These are phyloP conservation scores for Desmophyllum pertusum DNA, from an alignment of 92 coral and sea anemone species.

Conservation along the genomic window DNA sequence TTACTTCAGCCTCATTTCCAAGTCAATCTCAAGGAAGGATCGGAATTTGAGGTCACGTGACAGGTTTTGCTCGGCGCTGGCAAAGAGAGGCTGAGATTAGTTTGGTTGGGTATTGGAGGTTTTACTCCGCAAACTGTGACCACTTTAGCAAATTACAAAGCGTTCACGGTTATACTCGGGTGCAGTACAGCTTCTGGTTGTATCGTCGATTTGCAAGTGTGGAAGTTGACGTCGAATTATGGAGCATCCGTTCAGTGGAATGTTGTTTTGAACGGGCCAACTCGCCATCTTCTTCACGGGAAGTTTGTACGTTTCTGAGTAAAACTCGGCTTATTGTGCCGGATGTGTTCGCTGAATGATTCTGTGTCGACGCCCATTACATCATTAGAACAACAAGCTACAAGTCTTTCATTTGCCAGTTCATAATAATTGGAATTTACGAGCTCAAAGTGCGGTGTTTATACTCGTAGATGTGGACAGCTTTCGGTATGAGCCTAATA, in stretches of 20 bases:
- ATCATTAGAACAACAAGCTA: neutral
- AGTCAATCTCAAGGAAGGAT: slow-evolving; percentile 69
- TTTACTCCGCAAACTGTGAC: slow-evolving; percentile 23
- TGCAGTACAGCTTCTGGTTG: neutral
- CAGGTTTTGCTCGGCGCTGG: slow-evolving; percentile 47
- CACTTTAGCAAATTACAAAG: neutral
- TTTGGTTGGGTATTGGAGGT: slow-evolving; percentile 31
- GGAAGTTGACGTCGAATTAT: slow-evolving; percentile 23
- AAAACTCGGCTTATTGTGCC: slow-evolving; percentile 5
- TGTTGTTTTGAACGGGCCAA: slow-evolving; percentile 72
- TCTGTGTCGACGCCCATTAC: slow-evolving; percentile 35
- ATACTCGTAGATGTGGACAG: neutral
- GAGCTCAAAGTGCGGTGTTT: neutral
- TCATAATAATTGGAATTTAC: slow-evolving; percentile 6
- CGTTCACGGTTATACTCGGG: neutral
- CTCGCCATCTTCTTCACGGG: slow-evolving; percentile 35
- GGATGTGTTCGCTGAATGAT: slow-evolving; percentile 49
- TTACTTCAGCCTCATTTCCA: slow-evolving; percentile 63
- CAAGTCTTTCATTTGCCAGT: slow-evolving; percentile 10
- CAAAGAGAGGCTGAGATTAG: slow-evolving; percentile 18
- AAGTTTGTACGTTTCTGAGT: slow-evolving; percentile 8
- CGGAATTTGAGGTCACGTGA: slow-evolving; percentile 85
- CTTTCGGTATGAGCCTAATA: slow-evolving; percentile 21
- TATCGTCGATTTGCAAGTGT: slow-evolving; percentile 1
- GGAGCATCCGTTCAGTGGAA: slow-evolving; percentile 55